Conservation (phyloP, 2,888 invertebrate genomes). For the Tetranychus piercei region DNA sequence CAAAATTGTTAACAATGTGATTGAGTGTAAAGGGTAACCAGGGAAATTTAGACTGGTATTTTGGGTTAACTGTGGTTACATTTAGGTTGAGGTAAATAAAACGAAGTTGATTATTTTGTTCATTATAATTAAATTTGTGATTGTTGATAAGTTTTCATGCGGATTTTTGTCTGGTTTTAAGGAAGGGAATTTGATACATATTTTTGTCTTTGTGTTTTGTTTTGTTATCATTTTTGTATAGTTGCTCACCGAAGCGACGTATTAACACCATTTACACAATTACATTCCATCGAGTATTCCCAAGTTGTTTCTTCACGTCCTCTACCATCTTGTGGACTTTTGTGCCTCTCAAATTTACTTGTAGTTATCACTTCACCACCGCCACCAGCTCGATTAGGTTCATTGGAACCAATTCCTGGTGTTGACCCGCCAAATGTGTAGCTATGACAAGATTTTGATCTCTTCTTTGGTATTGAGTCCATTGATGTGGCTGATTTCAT, state of each 20-base stretch:
- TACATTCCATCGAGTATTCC: slow-evolving; percentile 18
- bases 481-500: background rate
- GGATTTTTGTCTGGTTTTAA: no score
- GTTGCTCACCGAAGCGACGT: slow-evolving; percentile 16
- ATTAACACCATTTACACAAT: slow-evolving; percentile 16
- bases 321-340: background rate
- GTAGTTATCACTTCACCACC: background rate
- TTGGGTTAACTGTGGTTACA: no score
- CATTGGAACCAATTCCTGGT: background rate
- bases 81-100: background rate
- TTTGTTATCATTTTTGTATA: background rate
- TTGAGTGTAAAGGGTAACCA: no score
- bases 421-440: background rate
- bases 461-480: background rate
- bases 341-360: slow-evolving; percentile 6
- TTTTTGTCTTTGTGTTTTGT: no score
- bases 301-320: slow-evolving; percentile 7
- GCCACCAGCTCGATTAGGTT: background rate
- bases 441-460: background rate
- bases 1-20: no score
- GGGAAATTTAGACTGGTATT: no score
- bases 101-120: background rate
- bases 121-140: no score
- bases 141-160: no score
- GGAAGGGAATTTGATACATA: no score